Conservation (phyloP, 1,140 invertebrate genomes). For the Anastatus disparis region DNA sequence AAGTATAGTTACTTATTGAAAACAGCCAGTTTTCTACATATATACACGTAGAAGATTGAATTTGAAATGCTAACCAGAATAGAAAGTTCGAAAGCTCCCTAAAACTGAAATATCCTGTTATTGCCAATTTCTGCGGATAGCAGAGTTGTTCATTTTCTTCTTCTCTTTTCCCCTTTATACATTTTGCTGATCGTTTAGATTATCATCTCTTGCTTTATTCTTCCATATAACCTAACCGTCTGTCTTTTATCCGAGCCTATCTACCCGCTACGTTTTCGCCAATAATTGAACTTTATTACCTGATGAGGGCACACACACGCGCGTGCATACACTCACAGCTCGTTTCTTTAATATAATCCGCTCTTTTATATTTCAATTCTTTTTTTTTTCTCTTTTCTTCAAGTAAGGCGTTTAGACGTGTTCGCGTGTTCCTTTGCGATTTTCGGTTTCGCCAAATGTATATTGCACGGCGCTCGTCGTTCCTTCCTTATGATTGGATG, state of each 20-base stretch:
- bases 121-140: constrained; percentile 56
- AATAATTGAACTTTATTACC: constrained; percentile 56
- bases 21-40: too few relatives aligned
- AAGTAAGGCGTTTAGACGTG: background rate
- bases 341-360: background rate
- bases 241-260: constrained; percentile 30
- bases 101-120: constrained; percentile 57
- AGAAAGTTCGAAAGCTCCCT: constrained; percentile 57
- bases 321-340: background rate
- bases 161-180: constrained; percentile 40
- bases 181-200: constrained; percentile 65
- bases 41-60: constrained; percentile 65
- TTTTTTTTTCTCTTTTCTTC: background rate
- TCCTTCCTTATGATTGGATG: background rate
- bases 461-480: background rate
- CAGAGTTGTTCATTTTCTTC: too few relatives aligned
- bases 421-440: constrained; percentile 11
- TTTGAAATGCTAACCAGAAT: constrained; percentile 64
- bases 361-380: too few relatives aligned
- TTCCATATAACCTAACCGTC: background rate
- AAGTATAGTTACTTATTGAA: too few relatives aligned
- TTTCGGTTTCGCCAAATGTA: background rate
- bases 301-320: background rate
- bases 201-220: constrained; percentile 51
- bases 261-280: constrained; percentile 47